Base-by-base conservation (phyloP, 2,113 vertebrate species). In the Orcinus orca region DNA sequence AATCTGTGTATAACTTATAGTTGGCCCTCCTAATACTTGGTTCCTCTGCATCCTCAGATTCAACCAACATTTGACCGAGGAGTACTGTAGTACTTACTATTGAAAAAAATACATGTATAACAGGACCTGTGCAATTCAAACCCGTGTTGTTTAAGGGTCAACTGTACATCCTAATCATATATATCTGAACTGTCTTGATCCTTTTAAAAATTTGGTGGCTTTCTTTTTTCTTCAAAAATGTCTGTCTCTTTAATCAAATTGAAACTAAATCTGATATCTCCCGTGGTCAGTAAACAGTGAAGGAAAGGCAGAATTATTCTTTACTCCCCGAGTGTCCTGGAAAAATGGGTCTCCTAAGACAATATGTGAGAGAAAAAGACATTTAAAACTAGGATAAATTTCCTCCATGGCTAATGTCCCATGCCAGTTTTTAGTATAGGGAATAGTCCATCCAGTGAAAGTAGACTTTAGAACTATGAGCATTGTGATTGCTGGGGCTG, bases 161-260 rank as follows among this genome's bases (percentile, higher is more conserved):
- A n/a, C 65, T 33, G 31, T 33, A 18, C 15, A 67, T 18, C 15
- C 14, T 67, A 67, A 67, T 17, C 31, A 18, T 65, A 63, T 63
- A 2, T 62, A 23, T 76, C 29, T 95, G 33, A 88, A 13, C 12
- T 90, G 8, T 47, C 31, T 38, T 71, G 38, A 44, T 47, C 12
- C 14, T 94, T 38, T 82, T n/a, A 83, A 62, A 58, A 71, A 60
- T 58, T 86, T 77, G 36, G 2, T 60, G 58, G 12, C 55, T 76
- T 96, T 95, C 41, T 44, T 29, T 87, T 81, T 47, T 6, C 26
- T 95, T 95, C 26, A 71, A n/a, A 86, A 95, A 44, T 87, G 6
- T 5, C 55, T 81, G 1, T 85, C 13, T 88, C 23, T 94, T 18
- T 63, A 25, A 85, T 5, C 68, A 96, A 81, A 65, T 7, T 41